Percentiles rank a stretch among this genome's conserved stretches.
phyloP scores from a whole-genome alignment of 2,888 invertebrate genomes.

The Drosophila maculinotata region DNA sequence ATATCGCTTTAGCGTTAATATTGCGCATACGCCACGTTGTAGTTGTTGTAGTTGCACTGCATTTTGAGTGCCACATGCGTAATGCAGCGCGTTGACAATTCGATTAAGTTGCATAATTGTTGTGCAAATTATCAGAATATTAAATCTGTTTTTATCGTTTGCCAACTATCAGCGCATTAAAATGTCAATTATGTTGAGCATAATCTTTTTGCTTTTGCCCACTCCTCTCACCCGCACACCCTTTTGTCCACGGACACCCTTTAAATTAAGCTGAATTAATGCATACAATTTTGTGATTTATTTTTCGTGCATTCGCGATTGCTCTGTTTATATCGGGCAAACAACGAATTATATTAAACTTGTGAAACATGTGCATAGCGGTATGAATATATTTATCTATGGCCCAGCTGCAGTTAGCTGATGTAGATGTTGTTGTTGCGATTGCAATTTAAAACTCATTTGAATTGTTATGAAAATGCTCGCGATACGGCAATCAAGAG shows the following conservation, averaged over 20 bases:
- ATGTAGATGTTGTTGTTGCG: constrained; percentile 6
- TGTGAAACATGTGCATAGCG: constrained; percentile 1
- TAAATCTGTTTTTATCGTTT: constrained; percentile 76
- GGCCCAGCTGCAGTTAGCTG: neutral
- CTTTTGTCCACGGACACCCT: constrained; percentile 6
- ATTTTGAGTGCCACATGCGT: constrained; percentile 14
- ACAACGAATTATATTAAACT: constrained; percentile 40
- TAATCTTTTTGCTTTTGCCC: constrained; percentile 33
- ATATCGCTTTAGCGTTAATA: constrained; percentile 11
- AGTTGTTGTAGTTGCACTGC: constrained; percentile 2
- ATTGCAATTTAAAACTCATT: constrained; percentile 66
- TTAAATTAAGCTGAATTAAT: constrained; percentile 49
- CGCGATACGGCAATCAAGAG: constrained; percentile 46
- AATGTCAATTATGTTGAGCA: constrained; percentile 74
- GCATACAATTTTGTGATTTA: constrained; percentile 54
- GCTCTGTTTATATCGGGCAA: constrained; percentile 38
- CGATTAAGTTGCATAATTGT: constrained; percentile 79
- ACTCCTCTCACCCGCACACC: neutral
- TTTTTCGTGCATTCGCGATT: constrained; percentile 38
- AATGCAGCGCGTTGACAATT: constrained; percentile 67
- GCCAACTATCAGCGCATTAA: constrained; percentile 77
- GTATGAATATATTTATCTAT: constrained; percentile 2
- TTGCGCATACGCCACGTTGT: constrained; percentile 51
- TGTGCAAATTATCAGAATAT: constrained; percentile 79
- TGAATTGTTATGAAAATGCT: constrained; percentile 43